Base-by-base conservation (phyloP, 2,113 vertebrate genomes). In the Cololabis saira region DNA sequence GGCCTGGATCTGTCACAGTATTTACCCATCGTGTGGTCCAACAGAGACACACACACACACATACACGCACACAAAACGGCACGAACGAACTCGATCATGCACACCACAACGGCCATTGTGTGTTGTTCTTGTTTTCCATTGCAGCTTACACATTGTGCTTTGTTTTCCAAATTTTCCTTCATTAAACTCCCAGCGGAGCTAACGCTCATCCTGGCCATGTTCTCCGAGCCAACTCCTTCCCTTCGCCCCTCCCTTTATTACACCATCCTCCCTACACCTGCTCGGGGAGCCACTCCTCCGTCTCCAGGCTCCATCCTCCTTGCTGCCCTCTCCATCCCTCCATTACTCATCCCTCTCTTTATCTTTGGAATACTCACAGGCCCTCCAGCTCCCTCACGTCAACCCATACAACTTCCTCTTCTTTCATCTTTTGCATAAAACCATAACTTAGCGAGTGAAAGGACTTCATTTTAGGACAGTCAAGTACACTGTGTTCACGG, bases 1-100 rank as follows among this genome's bases (percentile, higher is more conserved):
- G 95, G 94, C 96, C 96, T 97, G 95, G 95, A 96, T 98, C 95
- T 97, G 96, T 96, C 95, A 96, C 91, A 93, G 91, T 94, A 94
- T 95, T 96, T 93, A 95, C 63, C 92, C 92, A 93, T 93, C 94
- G 94, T 94, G 96, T 92, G 94, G 92, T 94, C 94, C 89, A 93
- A 94, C 92, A 94, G 90, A 90, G 92, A 92, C 88, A 87, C 65
- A 83, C 61, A 93, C 27, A 63, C n/a, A 41, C 42, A 1, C 6
- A 63, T 13, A 41, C 42, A 1, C 6, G 8, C 7, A 42, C 30
- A 42, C 13, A 42, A 47, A 80, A 82, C 84, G 76, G 63, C 76
- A 58, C 27, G 0, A 59, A 69, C 71, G 73, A 81, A 77, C 81
- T 56, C 40, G 12, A 63, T 49, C 27, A 41, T 4, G 1, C 44